Percentiles rank a stretch among this genome's conserved stretches.
Conservation (phyloP, 53 echinoderm and acorn worm species). For the Antedon mediterranea region DNA sequence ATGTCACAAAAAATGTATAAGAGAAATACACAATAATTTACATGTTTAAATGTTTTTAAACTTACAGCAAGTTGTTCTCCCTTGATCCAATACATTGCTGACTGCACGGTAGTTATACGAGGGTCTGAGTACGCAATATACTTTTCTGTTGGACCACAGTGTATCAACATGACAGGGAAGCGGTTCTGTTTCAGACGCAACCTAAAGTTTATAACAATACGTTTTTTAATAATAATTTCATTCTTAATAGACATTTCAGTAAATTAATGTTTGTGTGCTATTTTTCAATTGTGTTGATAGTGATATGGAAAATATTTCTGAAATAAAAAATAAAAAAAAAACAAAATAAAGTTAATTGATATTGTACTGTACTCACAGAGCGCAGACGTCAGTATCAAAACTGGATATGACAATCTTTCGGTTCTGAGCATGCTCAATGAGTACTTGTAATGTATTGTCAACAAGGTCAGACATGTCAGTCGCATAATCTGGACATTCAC, state of each 20-base stretch:
- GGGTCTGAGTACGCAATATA: constrained; percentile 39
- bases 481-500: background rate
- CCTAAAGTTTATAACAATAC: constrained; percentile 8
- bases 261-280: no score
- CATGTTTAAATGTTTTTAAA: no score
- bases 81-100: background rate
- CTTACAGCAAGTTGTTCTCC: constrained; percentile 17
- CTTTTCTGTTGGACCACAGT: constrained; percentile 37
- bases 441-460: constrained; percentile 6
- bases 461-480: background rate
- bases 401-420: constrained; percentile 42
- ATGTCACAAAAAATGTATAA: no score
- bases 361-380: constrained; percentile 39
- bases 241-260: no score
- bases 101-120: constrained; percentile 13
- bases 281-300: no score
- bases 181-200: constrained; percentile 46
- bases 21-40: no score
- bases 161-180: constrained; percentile 43
- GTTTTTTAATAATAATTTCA: no score
- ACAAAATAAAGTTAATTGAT: background rate
- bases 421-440: constrained; percentile 24
- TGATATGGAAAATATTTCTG: no score
- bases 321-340: background rate
- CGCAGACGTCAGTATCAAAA: constrained; percentile 50